Conservation (phyloP, 2,888 invertebrate species). For the Diarsia dahlii region DNA sequence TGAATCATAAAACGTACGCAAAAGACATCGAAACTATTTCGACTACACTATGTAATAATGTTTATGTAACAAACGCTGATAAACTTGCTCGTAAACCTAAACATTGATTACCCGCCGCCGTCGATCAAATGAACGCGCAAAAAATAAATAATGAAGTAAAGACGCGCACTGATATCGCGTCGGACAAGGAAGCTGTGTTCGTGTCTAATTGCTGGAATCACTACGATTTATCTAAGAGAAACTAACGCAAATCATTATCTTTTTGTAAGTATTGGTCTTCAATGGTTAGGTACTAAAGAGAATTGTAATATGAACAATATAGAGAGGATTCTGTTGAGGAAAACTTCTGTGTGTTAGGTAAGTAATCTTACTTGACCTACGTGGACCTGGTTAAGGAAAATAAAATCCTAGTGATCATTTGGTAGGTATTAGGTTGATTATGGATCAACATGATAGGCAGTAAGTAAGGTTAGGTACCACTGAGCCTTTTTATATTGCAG, state of each 20-base stretch:
- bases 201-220: constrained; percentile 26
- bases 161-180: neutral
- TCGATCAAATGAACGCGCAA: constrained; percentile 8
- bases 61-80: constrained; percentile 1
- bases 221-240: constrained; percentile 15
- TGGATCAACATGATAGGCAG: neutral
- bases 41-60: neutral
- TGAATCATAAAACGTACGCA: neutral
- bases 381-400: constrained; percentile 2
- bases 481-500: neutral
- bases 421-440: neutral
- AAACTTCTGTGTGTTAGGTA: neutral
- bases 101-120: constrained; percentile 13
- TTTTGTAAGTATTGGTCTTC: neutral
- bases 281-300: constrained; percentile 1
- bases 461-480: neutral
- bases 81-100: constrained; percentile 10
- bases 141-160: constrained; percentile 9
- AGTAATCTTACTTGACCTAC: neutral
- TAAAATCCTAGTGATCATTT: neutral
- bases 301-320: neutral
- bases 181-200: neutral
- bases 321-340: neutral
- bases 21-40: neutral
- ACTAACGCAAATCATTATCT: neutral